These are phyloP conservation scores for Phylloscopus whistleri DNA, from an alignment of 2,113 vertebrate species.

Conservation along the genomic window DNA sequence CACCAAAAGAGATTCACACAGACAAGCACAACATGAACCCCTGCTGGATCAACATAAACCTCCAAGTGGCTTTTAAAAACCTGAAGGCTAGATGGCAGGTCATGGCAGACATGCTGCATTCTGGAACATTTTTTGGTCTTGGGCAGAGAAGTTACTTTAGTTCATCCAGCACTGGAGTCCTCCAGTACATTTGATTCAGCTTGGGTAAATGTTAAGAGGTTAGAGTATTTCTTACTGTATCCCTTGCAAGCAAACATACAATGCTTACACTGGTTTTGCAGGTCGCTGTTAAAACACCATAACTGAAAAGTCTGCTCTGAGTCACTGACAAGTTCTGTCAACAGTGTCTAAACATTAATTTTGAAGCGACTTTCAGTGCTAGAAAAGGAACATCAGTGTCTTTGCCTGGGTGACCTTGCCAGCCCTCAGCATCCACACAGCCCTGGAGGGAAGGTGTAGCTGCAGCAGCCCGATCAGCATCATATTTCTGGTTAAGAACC, in stretches of 20 bases:
- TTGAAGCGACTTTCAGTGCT: background rate
- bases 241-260: background rate
- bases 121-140: background rate
- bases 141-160: background rate
- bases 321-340: constrained; percentile 11
- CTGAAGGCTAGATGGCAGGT: background rate
- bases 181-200: background rate
- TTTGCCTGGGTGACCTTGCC: background rate
- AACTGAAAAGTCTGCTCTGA: background rate
- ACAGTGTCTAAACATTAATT: constrained; percentile 1
- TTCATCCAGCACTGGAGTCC: background rate
- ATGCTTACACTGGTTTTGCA: background rate
- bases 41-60: background rate
- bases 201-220: background rate
- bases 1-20: background rate
- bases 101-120: background rate
- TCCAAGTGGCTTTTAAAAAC: background rate
- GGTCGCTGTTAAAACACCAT: background rate
- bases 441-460: background rate
- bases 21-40: background rate
- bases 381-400: background rate
- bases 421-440: background rate
- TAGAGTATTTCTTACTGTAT: background rate
- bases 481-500: background rate
- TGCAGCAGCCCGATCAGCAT: background rate